These are phyloP conservation scores for Paracanthobrama guichenoti DNA, from an alignment of 2,113 vertebrate species.

Conservation along the genomic window DNA sequence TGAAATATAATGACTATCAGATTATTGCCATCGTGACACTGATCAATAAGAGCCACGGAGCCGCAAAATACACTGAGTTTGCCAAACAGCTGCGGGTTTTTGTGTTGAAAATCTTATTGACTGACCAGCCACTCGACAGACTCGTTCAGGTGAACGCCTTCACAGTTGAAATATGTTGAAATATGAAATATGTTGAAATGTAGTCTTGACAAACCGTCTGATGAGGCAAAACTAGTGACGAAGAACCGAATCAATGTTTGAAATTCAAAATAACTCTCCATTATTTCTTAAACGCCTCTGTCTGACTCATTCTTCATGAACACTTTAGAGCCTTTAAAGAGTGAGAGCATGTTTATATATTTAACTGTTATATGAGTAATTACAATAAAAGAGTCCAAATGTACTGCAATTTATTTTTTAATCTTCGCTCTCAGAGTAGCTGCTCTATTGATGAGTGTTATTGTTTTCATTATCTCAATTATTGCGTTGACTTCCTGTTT, in stretches of 20 bases:
- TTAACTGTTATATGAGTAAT: slow-evolving; percentile 11
- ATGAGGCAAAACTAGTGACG: neutral
- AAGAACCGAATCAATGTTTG: neutral
- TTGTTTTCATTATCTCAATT: slow-evolving; percentile 42
- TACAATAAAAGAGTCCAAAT: neutral
- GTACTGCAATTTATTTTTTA: slow-evolving; percentile 11
- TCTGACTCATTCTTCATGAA: neutral
- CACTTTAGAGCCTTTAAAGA: neutral
- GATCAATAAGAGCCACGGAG: slow-evolving; percentile 14
- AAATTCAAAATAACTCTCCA: neutral
- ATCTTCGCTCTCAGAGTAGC: neutral
- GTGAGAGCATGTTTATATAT: neutral
- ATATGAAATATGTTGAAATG: too few species aligned
- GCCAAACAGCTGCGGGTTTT: neutral
- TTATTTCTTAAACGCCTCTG: neutral
- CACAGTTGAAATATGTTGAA: too few species aligned
- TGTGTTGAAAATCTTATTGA: neutral
- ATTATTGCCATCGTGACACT: neutral
- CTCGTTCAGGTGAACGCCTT: neutral
- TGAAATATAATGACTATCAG: slow-evolving; percentile 31
- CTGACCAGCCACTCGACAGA: neutral
- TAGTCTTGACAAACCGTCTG: neutral
- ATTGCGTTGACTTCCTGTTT: slow-evolving; percentile 15
- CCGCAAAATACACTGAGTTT: neutral
- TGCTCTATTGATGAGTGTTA: slow-evolving; percentile 34